A percentile compares a stretch with the other conserved stretches of the same genome.
Evolutionary conservation across 2,888 invertebrate species (phyloP).

Genomic region (Rosalia funebris): DNA sequence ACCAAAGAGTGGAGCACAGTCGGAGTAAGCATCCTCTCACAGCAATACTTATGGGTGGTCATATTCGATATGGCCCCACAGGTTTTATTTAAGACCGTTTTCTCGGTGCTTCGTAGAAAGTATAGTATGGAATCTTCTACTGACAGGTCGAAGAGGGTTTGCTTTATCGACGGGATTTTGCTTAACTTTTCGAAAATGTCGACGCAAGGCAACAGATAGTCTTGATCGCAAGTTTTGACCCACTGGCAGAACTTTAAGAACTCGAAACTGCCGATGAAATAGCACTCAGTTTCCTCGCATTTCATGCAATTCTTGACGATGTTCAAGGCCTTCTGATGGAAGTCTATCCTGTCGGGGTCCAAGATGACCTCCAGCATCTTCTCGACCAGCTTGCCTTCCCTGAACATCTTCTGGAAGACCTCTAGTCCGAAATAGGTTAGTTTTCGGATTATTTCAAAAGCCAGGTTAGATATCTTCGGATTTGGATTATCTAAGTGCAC

Average conservation of each 20-base stretch:
- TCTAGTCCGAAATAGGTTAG: slow-evolving; percentile 47
- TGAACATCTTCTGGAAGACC: slow-evolving; percentile 47
- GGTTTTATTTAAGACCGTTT: slow-evolving; percentile 47
- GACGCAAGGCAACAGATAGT: slow-evolving; percentile 42
- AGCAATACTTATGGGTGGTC: slow-evolving; percentile 54
- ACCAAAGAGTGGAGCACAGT: slow-evolving; percentile 47
- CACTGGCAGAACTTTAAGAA: slow-evolving; percentile 54
- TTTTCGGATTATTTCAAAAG: slow-evolving; percentile 47
- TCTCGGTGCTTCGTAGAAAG: slow-evolving; percentile 49
- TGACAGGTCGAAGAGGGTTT: slow-evolving; percentile 53
- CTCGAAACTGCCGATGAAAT: slow-evolving; percentile 52
- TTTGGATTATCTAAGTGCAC: slow-evolving; percentile 41
- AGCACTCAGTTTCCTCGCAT: slow-evolving; percentile 47
- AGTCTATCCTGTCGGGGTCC: slow-evolving; percentile 38
- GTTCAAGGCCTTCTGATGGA: slow-evolving; percentile 43
- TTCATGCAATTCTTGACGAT: slow-evolving; percentile 52
- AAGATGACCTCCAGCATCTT: slow-evolving; percentile 50
- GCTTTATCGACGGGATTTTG: slow-evolving; percentile 48
- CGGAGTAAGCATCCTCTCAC: slow-evolving; percentile 53
- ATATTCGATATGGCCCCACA: slow-evolving; percentile 54
- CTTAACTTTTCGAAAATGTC: slow-evolving; percentile 49
- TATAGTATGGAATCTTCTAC: slow-evolving; percentile 53
- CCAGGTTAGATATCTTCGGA: slow-evolving; percentile 34
- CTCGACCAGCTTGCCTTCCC: slow-evolving; percentile 46
- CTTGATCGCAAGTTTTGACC: slow-evolving; percentile 49